Conservation (phyloP, 2,113 vertebrate genomes). For the Pluvianellus socialis region DNA sequence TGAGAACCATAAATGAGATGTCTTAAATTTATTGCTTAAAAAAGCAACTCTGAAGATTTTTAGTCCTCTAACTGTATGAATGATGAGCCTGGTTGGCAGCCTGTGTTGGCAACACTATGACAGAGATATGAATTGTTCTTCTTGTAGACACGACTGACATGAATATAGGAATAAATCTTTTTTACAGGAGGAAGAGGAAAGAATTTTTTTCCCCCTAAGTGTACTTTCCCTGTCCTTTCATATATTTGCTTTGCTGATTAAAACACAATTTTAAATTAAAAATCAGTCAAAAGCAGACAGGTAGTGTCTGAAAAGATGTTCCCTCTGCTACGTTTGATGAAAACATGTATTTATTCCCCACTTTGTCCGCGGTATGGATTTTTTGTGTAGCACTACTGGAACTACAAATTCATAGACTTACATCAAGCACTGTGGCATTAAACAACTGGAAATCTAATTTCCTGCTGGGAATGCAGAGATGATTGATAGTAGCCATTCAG, state of each 20-base stretch:
- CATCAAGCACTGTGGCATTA: neutral
- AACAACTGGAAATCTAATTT: slow-evolving; percentile 28
- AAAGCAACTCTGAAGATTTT: neutral
- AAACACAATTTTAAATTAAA: neutral
- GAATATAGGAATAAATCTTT: slow-evolving; percentile 6
- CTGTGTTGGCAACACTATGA: neutral
- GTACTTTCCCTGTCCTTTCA: neutral
- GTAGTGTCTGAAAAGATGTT: neutral
- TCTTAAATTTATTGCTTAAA: slow-evolving; percentile 35
- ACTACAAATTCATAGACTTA: neutral
- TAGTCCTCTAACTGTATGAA: slow-evolving; percentile 4
- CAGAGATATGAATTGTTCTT: slow-evolving; percentile 34
- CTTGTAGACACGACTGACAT: neutral
- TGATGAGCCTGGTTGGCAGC: neutral
- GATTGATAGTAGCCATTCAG: neutral
- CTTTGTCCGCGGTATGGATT: neutral
- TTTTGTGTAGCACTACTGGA: neutral
- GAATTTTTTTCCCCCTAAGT: neutral
- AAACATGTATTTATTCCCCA: neutral
- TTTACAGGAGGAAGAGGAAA: neutral
- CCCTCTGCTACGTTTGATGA: neutral
- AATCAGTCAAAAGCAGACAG: neutral
- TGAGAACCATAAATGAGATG: neutral
- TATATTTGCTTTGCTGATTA: neutral
- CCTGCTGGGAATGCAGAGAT: neutral